These are phyloP conservation scores for Gastrophryne carolinensis DNA, from an alignment of 2,797 vertebrate species.

Conservation along the genomic window DNA sequence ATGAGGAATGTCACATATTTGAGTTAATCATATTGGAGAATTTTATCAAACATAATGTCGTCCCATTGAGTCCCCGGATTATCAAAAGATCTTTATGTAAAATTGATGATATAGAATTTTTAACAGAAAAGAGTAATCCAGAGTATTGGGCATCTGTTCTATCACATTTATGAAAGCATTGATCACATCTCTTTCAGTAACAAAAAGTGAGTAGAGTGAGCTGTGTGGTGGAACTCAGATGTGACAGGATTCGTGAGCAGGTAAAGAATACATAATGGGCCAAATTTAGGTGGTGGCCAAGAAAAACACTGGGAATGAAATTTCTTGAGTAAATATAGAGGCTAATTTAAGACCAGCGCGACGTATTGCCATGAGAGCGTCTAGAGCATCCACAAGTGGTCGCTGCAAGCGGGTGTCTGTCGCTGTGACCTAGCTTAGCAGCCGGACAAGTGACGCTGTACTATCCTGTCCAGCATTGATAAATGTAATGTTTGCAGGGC, in stretches of 20 bases:
- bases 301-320: background rate
- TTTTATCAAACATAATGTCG: constrained; percentile 34
- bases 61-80: background rate
- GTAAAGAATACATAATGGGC: background rate
- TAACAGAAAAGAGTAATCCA: constrained; percentile 20
- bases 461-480: too few relatives aligned
- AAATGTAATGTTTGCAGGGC: too few relatives aligned
- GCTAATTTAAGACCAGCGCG: too few relatives aligned
- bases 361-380: too few relatives aligned
- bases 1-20: constrained; percentile 22
- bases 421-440: too few relatives aligned
- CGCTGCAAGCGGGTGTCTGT: too few relatives aligned
- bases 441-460: too few relatives aligned
- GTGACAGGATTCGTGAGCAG: background rate
- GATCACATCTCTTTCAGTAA: constrained; percentile 21
- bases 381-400: too few relatives aligned
- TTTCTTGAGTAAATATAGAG: background rate
- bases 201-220: background rate
- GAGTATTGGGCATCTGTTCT: constrained; percentile 17
- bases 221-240: background rate
- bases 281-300: background rate
- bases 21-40: constrained; percentile 23
- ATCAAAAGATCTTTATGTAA: constrained; percentile 39
- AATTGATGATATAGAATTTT: constrained; percentile 39
- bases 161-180: constrained; percentile 19